Evolutionary conservation across 2,113 vertebrate genomes (phyloP).

Genomic region (Cyprinodon variegatus): DNA sequence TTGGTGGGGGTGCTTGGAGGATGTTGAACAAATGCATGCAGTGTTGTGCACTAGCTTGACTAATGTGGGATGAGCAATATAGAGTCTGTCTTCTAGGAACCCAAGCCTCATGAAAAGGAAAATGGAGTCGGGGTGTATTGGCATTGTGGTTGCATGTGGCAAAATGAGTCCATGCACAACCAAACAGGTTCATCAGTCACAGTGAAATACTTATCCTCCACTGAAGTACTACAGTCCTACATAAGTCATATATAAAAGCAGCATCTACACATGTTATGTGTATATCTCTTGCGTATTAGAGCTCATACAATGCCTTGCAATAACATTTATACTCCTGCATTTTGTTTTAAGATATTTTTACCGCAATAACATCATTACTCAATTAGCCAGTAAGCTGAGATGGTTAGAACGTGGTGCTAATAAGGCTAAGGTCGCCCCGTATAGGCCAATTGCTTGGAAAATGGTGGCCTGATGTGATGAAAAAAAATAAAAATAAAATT

Average conservation of each 20-base stretch:
- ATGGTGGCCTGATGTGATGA: too few relatives aligned
- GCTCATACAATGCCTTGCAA: not conserved
- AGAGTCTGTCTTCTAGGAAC: slow-evolving; percentile 20
- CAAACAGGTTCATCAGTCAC: slow-evolving; percentile 35
- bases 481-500: too few relatives aligned
- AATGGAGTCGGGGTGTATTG: slow-evolving; percentile 1
- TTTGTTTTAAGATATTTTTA: not conserved
- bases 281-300: not conserved
- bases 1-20: slow-evolving; percentile 22
- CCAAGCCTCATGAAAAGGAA: not conserved
- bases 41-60: slow-evolving; percentile 56
- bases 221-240: slow-evolving; percentile 2
- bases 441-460: too few relatives aligned
- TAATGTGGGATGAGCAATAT: slow-evolving; percentile 44
- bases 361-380: too few relatives aligned
- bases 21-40: slow-evolving; percentile 66
- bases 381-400: too few relatives aligned
- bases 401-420: too few relatives aligned
- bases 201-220: slow-evolving; percentile 15
- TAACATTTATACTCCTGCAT: not conserved
- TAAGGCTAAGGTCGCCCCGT: too few relatives aligned
- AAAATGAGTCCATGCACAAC: slow-evolving; percentile 15
- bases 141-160: slow-evolving; percentile 39
- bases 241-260: not conserved
- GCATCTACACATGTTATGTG: not conserved